phyloP scores from a whole-genome alignment of 2,113 vertebrate species.

The Plestiodon gilberti region DNA sequence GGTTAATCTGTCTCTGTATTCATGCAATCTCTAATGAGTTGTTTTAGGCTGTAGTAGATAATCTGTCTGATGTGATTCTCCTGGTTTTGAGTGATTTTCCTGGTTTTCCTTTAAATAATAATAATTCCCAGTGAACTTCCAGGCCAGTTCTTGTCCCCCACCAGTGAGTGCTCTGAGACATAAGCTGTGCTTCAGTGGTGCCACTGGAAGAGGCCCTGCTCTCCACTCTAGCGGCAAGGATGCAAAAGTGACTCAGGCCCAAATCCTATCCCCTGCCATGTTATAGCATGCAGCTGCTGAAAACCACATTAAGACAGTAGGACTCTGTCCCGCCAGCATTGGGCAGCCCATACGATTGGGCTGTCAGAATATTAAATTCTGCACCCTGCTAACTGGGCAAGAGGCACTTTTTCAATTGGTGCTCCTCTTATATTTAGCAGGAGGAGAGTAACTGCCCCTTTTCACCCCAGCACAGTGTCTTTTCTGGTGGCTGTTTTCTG shows the following conservation, averaged over 20 bases:
- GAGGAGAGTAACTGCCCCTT: too few relatives aligned
- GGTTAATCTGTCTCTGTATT: conserved; percentile 35
- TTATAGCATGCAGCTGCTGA: too few relatives aligned
- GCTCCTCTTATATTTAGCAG: too few relatives aligned
- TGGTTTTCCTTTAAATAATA: neutral
- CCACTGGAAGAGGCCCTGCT: conserved; percentile 5
- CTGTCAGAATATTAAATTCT: too few relatives aligned
- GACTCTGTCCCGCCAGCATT: too few relatives aligned
- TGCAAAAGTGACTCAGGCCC: conserved; percentile 11
- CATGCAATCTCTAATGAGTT: neutral
- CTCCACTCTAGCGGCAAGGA: conserved; percentile 11
- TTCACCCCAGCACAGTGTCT: too few relatives aligned
- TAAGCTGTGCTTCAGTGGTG: neutral
- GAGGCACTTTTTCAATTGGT: too few relatives aligned
- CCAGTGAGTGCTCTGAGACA: neutral
- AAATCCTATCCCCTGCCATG: too few relatives aligned
- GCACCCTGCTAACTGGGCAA: too few relatives aligned
- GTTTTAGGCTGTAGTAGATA: neutral
- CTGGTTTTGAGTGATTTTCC: neutral
- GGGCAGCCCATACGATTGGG: too few relatives aligned
- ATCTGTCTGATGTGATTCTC: neutral
- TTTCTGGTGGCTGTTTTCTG: too few relatives aligned
- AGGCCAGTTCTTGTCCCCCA: neutral
- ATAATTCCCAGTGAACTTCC: neutral
- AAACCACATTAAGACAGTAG: too few relatives aligned